Evolutionary conservation across 2,113 vertebrate species (phyloP).

Genomic region (Phylloscopus whistleri): DNA sequence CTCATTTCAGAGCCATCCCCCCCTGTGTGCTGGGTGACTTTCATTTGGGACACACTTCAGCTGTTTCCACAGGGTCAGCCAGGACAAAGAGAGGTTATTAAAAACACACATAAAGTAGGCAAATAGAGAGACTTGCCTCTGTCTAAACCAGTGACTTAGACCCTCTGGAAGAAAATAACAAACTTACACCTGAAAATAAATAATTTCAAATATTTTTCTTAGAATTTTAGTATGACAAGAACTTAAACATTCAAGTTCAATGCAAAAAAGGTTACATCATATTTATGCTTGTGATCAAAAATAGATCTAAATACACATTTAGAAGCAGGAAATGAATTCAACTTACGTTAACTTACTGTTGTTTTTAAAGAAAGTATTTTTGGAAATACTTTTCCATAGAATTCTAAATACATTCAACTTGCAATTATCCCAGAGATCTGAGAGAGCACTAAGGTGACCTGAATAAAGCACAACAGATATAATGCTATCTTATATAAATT

Average conservation of each 20-base stretch:
- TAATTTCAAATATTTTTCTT: background rate
- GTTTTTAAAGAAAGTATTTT: background rate
- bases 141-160: background rate
- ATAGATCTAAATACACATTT: background rate
- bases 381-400: background rate
- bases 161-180: background rate
- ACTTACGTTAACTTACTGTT: background rate
- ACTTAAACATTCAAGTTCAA: background rate
- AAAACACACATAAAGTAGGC: background rate
- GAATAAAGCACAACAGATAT: background rate
- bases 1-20: background rate
- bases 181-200: background rate
- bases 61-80: background rate
- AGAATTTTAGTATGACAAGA: background rate
- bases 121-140: background rate
- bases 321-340: background rate
- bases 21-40: background rate
- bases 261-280: background rate
- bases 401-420: background rate
- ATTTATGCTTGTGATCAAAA: background rate
- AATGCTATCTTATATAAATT: background rate
- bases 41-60: background rate
- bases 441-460: conserved; percentile 4
- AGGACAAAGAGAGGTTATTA: background rate
- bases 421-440: background rate